These are phyloP conservation scores for Paracanthobrama guichenoti DNA, from an alignment of 2,113 vertebrate genomes.

Conservation along the genomic window DNA sequence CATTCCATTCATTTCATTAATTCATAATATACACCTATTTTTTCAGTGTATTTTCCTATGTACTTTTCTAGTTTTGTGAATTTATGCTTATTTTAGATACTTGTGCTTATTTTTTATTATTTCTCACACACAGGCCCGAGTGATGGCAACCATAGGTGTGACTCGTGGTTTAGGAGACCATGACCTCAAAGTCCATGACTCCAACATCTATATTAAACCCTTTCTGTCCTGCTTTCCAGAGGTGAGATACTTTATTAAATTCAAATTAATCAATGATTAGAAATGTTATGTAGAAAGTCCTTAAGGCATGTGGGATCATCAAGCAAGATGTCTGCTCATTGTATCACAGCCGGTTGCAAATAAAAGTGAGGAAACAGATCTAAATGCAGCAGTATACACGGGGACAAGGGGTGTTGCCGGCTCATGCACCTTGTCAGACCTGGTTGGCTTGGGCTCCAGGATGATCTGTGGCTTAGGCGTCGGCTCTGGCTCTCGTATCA, in stretches of 20 bases:
- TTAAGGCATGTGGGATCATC: neutral
- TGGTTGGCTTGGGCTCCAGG: too few relatives aligned
- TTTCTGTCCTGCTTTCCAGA: slow-evolving; percentile 95
- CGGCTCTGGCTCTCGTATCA: too few relatives aligned
- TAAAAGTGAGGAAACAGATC: too few relatives aligned
- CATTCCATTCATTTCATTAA: too few relatives aligned
- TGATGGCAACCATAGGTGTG: slow-evolving; percentile 97
- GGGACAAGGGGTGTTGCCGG: too few relatives aligned
- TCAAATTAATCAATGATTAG: neutral
- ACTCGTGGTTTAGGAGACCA: slow-evolving; percentile 96
- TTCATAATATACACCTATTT: too few relatives aligned
- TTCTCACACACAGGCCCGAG: slow-evolving; percentile 82
- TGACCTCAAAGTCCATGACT: slow-evolving; percentile 96
- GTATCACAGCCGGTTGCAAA: neutral
- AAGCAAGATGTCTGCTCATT: neutral
- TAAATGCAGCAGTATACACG: too few relatives aligned
- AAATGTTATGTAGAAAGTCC: neutral
- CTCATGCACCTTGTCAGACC: too few relatives aligned
- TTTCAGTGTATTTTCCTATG: neutral
- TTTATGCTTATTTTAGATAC: neutral
- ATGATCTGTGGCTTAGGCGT: too few relatives aligned
- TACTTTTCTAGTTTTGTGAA: neutral
- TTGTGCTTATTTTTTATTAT: neutral
- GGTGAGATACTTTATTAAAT: slow-evolving; percentile 71
- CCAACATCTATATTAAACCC: slow-evolving; percentile 98